Base-by-base conservation (phyloP, 1,140 invertebrate species). In the Sitophilus oryzae region DNA sequence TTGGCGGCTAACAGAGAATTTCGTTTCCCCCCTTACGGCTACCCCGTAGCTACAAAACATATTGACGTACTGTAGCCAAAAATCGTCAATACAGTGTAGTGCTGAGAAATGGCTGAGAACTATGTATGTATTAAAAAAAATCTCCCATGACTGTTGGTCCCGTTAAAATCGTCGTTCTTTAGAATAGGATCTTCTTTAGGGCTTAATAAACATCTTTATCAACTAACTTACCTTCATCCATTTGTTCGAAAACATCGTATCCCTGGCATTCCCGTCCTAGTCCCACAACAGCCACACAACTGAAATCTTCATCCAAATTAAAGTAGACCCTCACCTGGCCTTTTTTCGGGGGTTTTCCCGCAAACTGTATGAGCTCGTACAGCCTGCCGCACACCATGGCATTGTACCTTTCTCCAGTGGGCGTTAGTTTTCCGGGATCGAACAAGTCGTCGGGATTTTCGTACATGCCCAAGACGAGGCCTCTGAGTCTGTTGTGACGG, bases 241-340 rank as follows among this genome's bases (percentile, higher is more conserved):
- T 66, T 62, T 81, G 76, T 70, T 90, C 86, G 25, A 76, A 61
- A 18, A 76, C 74, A 69, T 85, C 82, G 57, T 74, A 84, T 1
- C 76, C 76, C 16, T 76, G 73, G 47, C 82, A 82, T 63, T 82
- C 77, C 8, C 77, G 74, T 0, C 86, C 86, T 14, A 89, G 67
- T 20, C 84, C 82, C 18, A 83, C 82, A 5, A 89, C 77, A 16
- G 82, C 82, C 1, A 89, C 78, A 14, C 76, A 76, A 5, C 71
- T 75, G 60, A 77, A 86, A 35, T 79, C 75, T 1, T 75, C 71
- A 56, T 84, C 81, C 65, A 81, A 72, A 73, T 79, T 85, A 66
- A 70, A 84, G 64, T 76, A 85, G 48, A 78, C 73, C 63, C 76
- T 76, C 44, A 67, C 79, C 67, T 71, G 73, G 40, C 76, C 85